phyloP scores from a whole-genome alignment of 2,888 invertebrate species.

The Myopa testacea region DNA sequence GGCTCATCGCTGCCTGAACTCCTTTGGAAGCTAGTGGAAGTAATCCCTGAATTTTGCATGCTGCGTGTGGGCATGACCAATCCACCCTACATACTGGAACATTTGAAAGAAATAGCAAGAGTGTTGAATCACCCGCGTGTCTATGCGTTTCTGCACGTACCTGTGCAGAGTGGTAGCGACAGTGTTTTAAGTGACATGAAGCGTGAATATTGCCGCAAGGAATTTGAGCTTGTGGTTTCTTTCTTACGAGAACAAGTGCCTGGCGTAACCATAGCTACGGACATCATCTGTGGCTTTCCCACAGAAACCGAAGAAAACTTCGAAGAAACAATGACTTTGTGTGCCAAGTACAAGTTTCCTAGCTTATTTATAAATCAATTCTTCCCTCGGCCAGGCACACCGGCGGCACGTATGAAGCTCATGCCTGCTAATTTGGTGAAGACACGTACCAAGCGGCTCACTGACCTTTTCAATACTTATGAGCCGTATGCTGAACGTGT shows the following conservation, averaged over 20 bases:
- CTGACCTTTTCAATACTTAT: slow-evolving; percentile 91
- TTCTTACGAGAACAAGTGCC: slow-evolving; percentile 85
- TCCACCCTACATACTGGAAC: slow-evolving; percentile 97
- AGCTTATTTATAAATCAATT: slow-evolving; percentile 98
- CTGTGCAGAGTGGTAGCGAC: slow-evolving; percentile 98
- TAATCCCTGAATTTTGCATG: slow-evolving; percentile 75
- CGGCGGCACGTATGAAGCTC: slow-evolving; percentile 89
- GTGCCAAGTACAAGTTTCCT: slow-evolving; percentile 88
- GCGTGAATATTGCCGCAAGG: slow-evolving; percentile 89
- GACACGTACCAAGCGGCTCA: slow-evolving; percentile 86
- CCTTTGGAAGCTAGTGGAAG: slow-evolving; percentile 84
- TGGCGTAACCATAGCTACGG: slow-evolving; percentile 94
- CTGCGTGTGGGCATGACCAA: slow-evolving; percentile 97
- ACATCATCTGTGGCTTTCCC: slow-evolving; percentile 98
- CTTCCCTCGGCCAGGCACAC: slow-evolving; percentile 95
- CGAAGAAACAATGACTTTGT: slow-evolving; percentile 85
- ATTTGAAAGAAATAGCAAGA: slow-evolving; percentile 88
- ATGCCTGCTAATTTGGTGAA: slow-evolving; percentile 91
- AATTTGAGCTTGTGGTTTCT: slow-evolving; percentile 91
- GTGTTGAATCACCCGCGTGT: slow-evolving; percentile 90
- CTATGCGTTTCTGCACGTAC: slow-evolving; percentile 96
- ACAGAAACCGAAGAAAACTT: slow-evolving; percentile 94
- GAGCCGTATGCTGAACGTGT: slow-evolving; percentile 80
- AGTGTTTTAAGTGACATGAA: slow-evolving; percentile 95
- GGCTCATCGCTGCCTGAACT: slow-evolving; percentile 88